Evolutionary conservation across 2,888 invertebrate species (phyloP), one percentile per base, ranked within the genome.

Genomic region (Smittia aterrima): DNA sequence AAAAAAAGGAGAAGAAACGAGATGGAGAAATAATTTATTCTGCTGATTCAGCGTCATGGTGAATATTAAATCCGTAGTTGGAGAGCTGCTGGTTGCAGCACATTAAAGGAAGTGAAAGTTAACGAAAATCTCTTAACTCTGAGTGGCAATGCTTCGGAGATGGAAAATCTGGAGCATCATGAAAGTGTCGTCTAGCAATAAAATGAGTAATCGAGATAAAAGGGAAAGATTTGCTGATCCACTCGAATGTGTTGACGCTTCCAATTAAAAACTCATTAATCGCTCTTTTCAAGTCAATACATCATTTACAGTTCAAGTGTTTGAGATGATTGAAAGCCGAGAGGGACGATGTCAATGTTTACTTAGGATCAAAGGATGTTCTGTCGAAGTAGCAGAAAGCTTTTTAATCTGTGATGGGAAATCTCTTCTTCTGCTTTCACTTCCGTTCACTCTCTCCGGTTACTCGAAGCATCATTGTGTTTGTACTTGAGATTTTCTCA

Each of bases 201-300:
- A 58, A 58, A 47, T 7, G 53, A 18, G 53, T 47, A 32, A 32
- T 9, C 32, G n/a, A 16, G 53, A 13, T 47, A 11, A 64, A 27
- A 54, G 54, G 22, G 25, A 54, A 68, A 68, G 22, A 54, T 54
- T 70, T 70, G 67, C 67, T 41, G 32, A 41, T 40, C 41, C 22
- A 67, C 13, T 67, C 41, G 13, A 41, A 41, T 24, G 40, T 70
- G 70, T 70, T 70, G 47, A 32, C 27, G 18, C 18, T 54, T 54
- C 70, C 54, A 70, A 70, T 70, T 70, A 70, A 70, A 70, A 70
- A 70, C 70, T 54, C 70, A 70, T 70, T 70, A 70, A 53, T 54
- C 70, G 70, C 27, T 27, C 70, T 27, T 70, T 54, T 53, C 25
- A 70, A 25, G 70, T 53, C 70, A 53, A 70, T 70, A 67, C 67